These are phyloP conservation scores for Conus ventricosus DNA, from an alignment of 1,140 invertebrate species.

Conservation along the genomic window DNA sequence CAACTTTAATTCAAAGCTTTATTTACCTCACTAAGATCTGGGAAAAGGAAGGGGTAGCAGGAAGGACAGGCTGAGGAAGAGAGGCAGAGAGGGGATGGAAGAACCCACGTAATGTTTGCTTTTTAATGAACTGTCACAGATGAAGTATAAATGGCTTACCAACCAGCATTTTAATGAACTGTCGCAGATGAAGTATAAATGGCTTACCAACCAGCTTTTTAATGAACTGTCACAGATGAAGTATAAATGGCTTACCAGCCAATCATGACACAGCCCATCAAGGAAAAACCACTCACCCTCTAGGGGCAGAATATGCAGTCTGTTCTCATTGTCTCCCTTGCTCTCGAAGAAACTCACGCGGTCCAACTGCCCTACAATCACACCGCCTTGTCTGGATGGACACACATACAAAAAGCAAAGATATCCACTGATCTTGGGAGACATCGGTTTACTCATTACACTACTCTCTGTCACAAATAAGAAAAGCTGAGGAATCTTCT, in stretches of 20 bases:
- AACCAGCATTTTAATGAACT: background rate
- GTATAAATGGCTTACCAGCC: too few species aligned
- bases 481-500: background rate
- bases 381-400: constrained; percentile 78
- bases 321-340: constrained; percentile 69
- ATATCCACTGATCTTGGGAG: background rate
- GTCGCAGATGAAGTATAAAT: background rate
- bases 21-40: too few species aligned
- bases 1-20: too few species aligned
- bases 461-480: too few species aligned
- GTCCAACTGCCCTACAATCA: constrained; percentile 87
- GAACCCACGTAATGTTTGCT: background rate
- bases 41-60: too few species aligned
- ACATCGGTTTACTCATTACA: too few species aligned
- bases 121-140: constrained; percentile 5
- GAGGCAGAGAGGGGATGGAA: too few species aligned
- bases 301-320: constrained; percentile 79
- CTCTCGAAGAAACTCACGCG: constrained; percentile 82
- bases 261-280: background rate
- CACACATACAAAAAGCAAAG: constrained; percentile 5
- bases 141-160: too few species aligned
- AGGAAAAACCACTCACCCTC: constrained; percentile 79
- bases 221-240: background rate
- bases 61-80: too few species aligned
- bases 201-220: background rate